Evolutionary conservation across 1,140 invertebrate genomes (phyloP).

Genomic region (Ips nitidus): DNA sequence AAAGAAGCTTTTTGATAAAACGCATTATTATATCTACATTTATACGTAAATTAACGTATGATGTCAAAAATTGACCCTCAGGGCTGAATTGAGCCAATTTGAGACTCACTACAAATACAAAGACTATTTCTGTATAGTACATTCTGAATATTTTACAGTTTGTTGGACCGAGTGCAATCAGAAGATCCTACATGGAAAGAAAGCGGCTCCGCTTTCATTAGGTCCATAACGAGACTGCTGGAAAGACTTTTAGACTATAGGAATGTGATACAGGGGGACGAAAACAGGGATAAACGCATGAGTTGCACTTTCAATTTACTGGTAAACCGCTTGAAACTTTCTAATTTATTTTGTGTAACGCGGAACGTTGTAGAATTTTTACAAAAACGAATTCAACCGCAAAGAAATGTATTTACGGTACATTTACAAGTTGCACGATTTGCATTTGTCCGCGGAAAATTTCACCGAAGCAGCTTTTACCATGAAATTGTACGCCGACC

Average conservation of each 20-base stretch:
- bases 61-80: no score
- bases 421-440: constrained; percentile 93
- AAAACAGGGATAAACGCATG: constrained; percentile 93
- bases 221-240: constrained; percentile 84
- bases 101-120: no score
- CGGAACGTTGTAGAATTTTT: constrained; percentile 79
- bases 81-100: no score
- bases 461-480: constrained; percentile 96
- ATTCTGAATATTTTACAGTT: constrained; percentile 56
- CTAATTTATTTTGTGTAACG: constrained; percentile 1
- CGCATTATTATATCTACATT: no score
- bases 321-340: constrained; percentile 54
- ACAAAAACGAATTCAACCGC: constrained; percentile 93
- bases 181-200: constrained; percentile 87
- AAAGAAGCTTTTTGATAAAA: neutral
- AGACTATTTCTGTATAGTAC: neutral
- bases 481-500: constrained; percentile 89
- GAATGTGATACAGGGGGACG: constrained; percentile 88
- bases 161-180: constrained; percentile 82
- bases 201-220: constrained; percentile 87
- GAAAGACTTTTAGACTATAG: constrained; percentile 90
- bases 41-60: no score
- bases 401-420: constrained; percentile 97
- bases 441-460: constrained; percentile 92
- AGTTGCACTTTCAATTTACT: constrained; percentile 95